Evolutionary conservation across 2,888 invertebrate species (phyloP).

Genomic region (Cosmia trapezina): DNA sequence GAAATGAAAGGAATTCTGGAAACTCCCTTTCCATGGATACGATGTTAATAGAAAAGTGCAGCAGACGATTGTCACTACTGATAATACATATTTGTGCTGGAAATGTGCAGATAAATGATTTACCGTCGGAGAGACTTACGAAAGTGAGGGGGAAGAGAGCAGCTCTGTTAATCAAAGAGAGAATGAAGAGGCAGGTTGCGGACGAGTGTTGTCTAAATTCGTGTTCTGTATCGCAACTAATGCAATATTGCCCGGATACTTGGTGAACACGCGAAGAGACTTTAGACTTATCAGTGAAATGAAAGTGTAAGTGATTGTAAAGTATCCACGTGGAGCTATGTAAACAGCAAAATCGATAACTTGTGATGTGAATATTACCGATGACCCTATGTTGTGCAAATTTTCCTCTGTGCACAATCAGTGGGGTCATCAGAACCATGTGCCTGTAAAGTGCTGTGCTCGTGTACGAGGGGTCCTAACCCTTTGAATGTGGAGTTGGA

Average conservation of each 20-base stretch:
- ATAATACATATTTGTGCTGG: conserved; percentile 79
- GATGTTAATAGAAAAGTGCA: conserved; percentile 76
- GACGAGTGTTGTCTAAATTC: conserved; percentile 81
- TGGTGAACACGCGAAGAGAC: conserved; percentile 73
- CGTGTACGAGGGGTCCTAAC: conserved; percentile 38
- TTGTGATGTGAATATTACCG: conserved; percentile 41
- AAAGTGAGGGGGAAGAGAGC: conserved; percentile 77
- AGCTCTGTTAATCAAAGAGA: conserved; percentile 72
- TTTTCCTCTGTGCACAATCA: conserved; percentile 48
- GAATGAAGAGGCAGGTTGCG: conserved; percentile 76
- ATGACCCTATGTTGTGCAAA: conserved; percentile 38
- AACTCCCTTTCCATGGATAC: conserved; percentile 73
- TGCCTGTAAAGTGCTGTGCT: conserved; percentile 36
- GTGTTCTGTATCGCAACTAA: conserved; percentile 80
- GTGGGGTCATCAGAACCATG: conserved; percentile 50
- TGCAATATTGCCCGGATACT: conserved; percentile 83
- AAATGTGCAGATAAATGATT: conserved; percentile 69
- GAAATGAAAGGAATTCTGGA: conserved; percentile 59
- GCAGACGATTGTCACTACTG: conserved; percentile 73
- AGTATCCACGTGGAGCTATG: conserved; percentile 51
- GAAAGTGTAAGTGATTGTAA: conserved; percentile 45
- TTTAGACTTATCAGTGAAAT: conserved; percentile 52
- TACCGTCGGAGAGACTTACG: conserved; percentile 70
- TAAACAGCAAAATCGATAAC: conserved; percentile 46
- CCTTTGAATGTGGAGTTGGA: conserved; percentile 40